A percentile compares a stretch with the other conserved stretches of the same genome.
Evolutionary conservation across 1,140 invertebrate genomes (phyloP).

Genomic region (Campoletis sonorensis): DNA sequence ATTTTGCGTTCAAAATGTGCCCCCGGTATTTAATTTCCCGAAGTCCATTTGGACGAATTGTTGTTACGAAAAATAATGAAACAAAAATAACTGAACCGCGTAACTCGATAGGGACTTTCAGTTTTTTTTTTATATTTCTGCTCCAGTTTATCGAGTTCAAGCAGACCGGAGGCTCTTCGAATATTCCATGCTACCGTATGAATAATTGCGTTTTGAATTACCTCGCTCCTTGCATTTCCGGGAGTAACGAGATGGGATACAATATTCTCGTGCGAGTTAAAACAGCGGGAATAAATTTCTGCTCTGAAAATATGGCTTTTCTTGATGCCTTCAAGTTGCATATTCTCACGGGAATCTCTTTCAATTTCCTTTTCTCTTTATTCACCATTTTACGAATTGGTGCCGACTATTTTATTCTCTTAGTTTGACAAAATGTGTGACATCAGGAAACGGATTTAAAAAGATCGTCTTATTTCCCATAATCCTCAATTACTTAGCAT

Average conservation of each 20-base stretch:
- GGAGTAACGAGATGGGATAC: background rate
- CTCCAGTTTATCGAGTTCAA: too few relatives aligned
- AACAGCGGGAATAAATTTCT: too few relatives aligned
- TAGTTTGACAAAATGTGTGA: background rate
- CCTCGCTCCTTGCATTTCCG: background rate
- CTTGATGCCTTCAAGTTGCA: background rate
- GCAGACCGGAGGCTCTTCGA: too few relatives aligned
- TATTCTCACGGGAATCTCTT: background rate
- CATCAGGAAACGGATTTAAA: background rate
- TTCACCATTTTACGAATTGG: background rate
- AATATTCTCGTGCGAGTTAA: background rate
- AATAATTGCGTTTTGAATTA: conserved; percentile 5
- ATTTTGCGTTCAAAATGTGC: too few relatives aligned
- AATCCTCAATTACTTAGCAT: too few relatives aligned
- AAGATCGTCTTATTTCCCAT: background rate
- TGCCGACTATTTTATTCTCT: background rate
- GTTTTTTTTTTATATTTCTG: too few relatives aligned
- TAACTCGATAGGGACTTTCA: too few relatives aligned
- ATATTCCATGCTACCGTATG: background rate
- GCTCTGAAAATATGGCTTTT: background rate
- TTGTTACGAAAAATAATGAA: too few relatives aligned
- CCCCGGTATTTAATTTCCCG: too few relatives aligned
- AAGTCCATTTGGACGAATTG: too few relatives aligned
- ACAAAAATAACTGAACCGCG: too few relatives aligned
- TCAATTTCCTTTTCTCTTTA: background rate